Percentiles rank a stretch among this genome's conserved stretches.
Evolutionary conservation across 2,888 invertebrate genomes (phyloP).

Genomic region (Tetranychus piercei): DNA sequence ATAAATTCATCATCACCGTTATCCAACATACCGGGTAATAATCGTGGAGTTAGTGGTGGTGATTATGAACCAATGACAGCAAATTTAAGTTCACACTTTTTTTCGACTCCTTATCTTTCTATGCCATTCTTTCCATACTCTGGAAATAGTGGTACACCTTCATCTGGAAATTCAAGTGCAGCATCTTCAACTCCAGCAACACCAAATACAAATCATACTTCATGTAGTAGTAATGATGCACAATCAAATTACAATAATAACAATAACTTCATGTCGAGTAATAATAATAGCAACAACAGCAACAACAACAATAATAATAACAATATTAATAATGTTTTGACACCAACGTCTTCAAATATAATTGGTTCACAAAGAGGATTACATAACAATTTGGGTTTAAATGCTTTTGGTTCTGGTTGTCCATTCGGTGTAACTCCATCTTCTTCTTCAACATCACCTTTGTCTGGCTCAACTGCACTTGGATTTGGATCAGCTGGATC

Average conservation of each 20-base stretch:
- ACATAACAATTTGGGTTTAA: too few relatives aligned
- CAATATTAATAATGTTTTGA: neutral
- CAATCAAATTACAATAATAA: neutral
- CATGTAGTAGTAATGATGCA: neutral
- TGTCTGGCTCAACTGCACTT: too few relatives aligned
- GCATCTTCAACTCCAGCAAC: neutral
- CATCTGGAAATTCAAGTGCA: neutral
- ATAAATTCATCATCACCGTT: neutral
- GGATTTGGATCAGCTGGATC: too few relatives aligned
- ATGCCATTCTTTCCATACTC: conserved; percentile 13
- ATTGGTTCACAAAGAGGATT: too few relatives aligned
- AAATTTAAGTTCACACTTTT: neutral
- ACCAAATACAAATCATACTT: neutral
- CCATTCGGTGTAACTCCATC: too few relatives aligned
- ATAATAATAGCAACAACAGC: neutral
- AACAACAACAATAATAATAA: neutral
- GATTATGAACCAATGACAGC: conserved; percentile 3
- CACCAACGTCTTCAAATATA: too few relatives aligned
- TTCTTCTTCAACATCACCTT: too few relatives aligned
- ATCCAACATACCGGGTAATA: neutral
- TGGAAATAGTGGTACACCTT: neutral
- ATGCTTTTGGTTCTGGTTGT: too few relatives aligned
- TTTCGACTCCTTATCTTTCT: conserved; percentile 8
- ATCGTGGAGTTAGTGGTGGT: neutral
- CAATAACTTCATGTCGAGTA: too few relatives aligned